A percentile compares a stretch with the other conserved stretches of the same genome.
phyloP scores from a whole-genome alignment of 2,113 vertebrate species.

The Thymallus thymallus region DNA sequence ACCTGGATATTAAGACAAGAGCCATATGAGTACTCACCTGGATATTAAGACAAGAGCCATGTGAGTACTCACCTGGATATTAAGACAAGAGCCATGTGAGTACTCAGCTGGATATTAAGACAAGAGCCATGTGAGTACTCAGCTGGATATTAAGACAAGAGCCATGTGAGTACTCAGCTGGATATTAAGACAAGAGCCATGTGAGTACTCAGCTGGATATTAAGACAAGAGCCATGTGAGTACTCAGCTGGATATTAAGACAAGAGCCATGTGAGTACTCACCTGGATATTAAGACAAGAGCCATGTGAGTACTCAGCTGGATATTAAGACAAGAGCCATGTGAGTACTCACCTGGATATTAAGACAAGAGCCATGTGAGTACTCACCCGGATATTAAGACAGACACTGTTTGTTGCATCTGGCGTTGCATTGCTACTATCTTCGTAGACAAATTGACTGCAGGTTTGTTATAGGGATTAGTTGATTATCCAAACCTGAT shows the following conservation, averaged over 20 bases:
- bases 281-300: too few relatives aligned
- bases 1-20: too few relatives aligned
- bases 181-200: not conserved
- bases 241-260: slow-evolving; percentile 15
- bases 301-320: slow-evolving; percentile 78
- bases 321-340: not conserved
- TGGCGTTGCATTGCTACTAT: not conserved
- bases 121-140: too few relatives aligned
- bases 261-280: too few relatives aligned
- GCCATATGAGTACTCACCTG: slow-evolving; percentile 78
- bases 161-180: slow-evolving; percentile 78
- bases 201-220: too few relatives aligned
- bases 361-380: slow-evolving; percentile 94
- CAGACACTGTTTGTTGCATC: not conserved
- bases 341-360: too few relatives aligned
- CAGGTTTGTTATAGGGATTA: too few relatives aligned
- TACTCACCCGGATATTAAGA: slow-evolving; percentile 15
- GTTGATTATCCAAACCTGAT: too few relatives aligned
- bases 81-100: slow-evolving; percentile 94
- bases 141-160: too few relatives aligned
- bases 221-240: slow-evolving; percentile 94
- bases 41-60: not conserved
- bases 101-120: slow-evolving; percentile 15
- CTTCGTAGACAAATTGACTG: too few relatives aligned
- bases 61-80: too few relatives aligned